Percentiles rank a stretch among this genome's conserved stretches.
These are phyloP conservation scores for Ophion ellenae DNA, from an alignment of 2,888 invertebrate species.

Conservation along the genomic window DNA sequence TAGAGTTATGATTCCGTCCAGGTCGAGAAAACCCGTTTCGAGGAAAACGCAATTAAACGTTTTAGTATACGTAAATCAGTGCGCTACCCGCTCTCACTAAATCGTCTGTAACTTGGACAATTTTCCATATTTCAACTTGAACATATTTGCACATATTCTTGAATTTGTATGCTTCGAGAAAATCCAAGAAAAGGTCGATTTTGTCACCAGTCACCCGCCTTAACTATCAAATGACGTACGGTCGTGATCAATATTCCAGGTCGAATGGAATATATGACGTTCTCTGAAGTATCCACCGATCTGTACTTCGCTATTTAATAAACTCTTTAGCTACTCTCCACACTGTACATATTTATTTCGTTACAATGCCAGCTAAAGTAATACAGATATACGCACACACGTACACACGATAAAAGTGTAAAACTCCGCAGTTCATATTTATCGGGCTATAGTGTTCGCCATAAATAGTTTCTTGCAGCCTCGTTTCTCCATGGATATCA, in stretches of 20 bases:
- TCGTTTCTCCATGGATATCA: constrained; percentile 69
- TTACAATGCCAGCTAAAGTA: not conserved
- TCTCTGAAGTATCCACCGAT: not conserved
- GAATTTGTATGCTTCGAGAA: too few relatives aligned
- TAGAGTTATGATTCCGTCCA: too few relatives aligned
- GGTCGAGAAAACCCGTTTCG: too few relatives aligned
- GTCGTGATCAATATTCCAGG: not conserved
- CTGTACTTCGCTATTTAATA: not conserved
- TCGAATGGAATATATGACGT: not conserved
- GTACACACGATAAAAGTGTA: constrained; percentile 4
- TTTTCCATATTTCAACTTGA: too few relatives aligned
- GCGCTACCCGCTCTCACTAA: too few relatives aligned
- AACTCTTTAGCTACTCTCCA: not conserved
- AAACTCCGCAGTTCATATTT: constrained; percentile 23
- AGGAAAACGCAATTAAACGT: too few relatives aligned
- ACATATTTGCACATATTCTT: too few relatives aligned
- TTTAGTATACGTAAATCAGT: too few relatives aligned
- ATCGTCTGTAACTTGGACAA: too few relatives aligned
- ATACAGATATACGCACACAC: not conserved
- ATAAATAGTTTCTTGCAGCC: constrained; percentile 44
- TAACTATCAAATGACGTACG: not conserved
- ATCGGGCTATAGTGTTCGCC: constrained; percentile 31
- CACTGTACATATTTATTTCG: not conserved
- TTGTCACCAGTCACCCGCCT: too few relatives aligned
- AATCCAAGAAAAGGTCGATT: too few relatives aligned